Conservation (phyloP, 1,140 invertebrate genomes). For the Drosophila truncata region DNA sequence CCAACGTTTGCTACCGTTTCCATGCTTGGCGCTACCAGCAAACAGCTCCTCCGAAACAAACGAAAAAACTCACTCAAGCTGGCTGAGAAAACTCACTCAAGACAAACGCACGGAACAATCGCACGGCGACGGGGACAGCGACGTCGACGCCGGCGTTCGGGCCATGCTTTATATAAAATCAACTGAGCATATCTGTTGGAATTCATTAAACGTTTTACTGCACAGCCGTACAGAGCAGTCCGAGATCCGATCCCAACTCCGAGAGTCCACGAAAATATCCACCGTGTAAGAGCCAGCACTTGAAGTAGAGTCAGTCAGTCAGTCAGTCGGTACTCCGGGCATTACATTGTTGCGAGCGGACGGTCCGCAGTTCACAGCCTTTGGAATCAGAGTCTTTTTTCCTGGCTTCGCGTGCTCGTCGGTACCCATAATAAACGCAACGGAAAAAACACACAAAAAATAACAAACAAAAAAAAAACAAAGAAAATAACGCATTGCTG, state of each 20-base stretch:
- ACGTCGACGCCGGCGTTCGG: conserved; percentile 55
- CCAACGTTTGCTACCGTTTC: conserved; percentile 22
- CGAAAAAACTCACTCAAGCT: conserved; percentile 23
- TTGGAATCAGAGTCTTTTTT: conserved; percentile 40
- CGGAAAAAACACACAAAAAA: conserved; percentile 14
- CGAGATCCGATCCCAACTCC: conserved; percentile 43
- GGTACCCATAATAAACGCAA: conserved; percentile 24
- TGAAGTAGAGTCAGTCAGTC: conserved; percentile 12
- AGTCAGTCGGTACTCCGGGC: conserved; percentile 25
- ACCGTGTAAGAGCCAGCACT: conserved; percentile 43
- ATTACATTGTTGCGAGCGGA: conserved; percentile 15
- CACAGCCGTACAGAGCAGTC: conserved; percentile 66
- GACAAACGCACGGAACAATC: conserved; percentile 70
- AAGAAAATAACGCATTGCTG: conserved; percentile 41
- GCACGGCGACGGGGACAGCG: conserved; percentile 47
- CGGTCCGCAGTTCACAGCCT: conserved; percentile 32
- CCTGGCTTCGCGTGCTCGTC: conserved; percentile 56
- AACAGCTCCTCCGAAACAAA: conserved; percentile 7
- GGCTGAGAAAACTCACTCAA: conserved; percentile 68
- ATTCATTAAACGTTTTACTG: conserved; percentile 85
- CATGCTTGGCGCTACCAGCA: not conserved
- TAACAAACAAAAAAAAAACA: conserved; percentile 7
- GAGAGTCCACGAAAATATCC: conserved; percentile 28
- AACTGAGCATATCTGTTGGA: conserved; percentile 85
- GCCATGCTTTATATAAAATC: conserved; percentile 84